Evolutionary conservation across 2,888 invertebrate genomes (phyloP).

Genomic region (Cynaeus angustus): DNA sequence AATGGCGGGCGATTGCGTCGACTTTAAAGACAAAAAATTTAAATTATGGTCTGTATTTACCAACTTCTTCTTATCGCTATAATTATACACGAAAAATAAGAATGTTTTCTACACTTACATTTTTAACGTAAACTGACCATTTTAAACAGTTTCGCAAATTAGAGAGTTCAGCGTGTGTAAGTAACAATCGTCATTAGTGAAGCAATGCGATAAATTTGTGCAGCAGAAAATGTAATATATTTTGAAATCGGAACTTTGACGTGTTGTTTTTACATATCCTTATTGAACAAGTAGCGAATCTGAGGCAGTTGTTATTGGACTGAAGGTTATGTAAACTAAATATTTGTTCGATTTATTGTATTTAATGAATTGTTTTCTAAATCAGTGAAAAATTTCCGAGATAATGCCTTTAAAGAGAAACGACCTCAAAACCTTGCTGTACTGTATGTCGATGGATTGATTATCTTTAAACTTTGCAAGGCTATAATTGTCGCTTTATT

Average conservation of each 20-base stretch:
- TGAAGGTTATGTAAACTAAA: conserved; percentile 12
- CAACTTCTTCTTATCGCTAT: conserved; percentile 4
- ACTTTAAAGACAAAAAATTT: background rate
- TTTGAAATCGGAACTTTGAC: conserved; percentile 1
- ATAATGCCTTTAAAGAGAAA: conserved; percentile 2
- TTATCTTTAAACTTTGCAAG: conserved; percentile 12
- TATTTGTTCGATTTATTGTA: conserved; percentile 12
- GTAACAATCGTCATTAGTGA: background rate
- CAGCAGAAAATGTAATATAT: too few species aligned
- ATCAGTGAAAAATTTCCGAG: background rate
- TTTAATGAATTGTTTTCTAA: conserved; percentile 1
- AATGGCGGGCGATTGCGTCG: conserved; percentile 13
- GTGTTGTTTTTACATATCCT: background rate
- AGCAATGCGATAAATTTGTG: background rate
- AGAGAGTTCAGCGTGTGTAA: background rate
- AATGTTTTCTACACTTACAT: background rate
- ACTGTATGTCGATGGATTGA: conserved; percentile 9
- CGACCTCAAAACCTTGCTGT: conserved; percentile 9
- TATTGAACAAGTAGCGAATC: background rate
- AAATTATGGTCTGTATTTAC: background rate
- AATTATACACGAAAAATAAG: conserved; percentile 6
- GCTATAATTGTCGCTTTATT: background rate
- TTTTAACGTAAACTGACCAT: conserved; percentile 7
- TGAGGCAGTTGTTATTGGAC: background rate
- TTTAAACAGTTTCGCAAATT: conserved; percentile 7